These are phyloP conservation scores for Drosophila monieri DNA, from an alignment of 2,888 invertebrate species.

Conservation along the genomic window DNA sequence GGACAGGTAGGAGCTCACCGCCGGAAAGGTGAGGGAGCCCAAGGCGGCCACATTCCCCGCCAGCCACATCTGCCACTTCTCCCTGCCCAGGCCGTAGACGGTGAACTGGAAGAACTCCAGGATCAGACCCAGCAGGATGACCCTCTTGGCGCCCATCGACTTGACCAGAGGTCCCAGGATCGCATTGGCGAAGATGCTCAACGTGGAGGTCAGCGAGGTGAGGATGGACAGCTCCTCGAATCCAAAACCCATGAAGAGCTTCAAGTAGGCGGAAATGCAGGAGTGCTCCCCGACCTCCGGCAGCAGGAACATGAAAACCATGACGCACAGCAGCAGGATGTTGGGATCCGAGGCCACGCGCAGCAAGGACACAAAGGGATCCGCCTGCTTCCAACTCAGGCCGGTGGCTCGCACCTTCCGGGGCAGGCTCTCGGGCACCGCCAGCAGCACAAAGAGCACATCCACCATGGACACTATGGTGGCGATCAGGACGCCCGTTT, in stretches of 20 bases:
- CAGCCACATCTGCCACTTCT: conserved; percentile 99
- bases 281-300: conserved; percentile 99
- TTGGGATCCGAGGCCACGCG: conserved; percentile 97
- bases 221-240: conserved; percentile 98
- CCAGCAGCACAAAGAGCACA: conserved; percentile 98
- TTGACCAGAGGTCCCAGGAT: conserved; percentile 91
- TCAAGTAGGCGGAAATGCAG: conserved; percentile 99
- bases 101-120: conserved; percentile 98
- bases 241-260: conserved; percentile 98
- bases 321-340: conserved; percentile 97
- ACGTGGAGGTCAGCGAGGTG: conserved; percentile 97
- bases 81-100: conserved; percentile 98
- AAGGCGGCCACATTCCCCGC: conserved; percentile 98
- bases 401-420: conserved; percentile 94
- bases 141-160: conserved; percentile 95
- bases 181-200: conserved; percentile 97
- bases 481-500: conserved; percentile 95
- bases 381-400: conserved; percentile 98
- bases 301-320: conserved; percentile 98
- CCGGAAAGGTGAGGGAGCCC: conserved; percentile 98
- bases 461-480: conserved; percentile 97
- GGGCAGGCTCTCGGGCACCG: conserved; percentile 98
- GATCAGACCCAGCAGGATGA: conserved; percentile 97
- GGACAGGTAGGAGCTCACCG: conserved; percentile 98
- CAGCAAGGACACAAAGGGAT: conserved; percentile 93